A percentile compares a stretch with the other conserved stretches of the same genome.
Conservation (phyloP, 2,113 vertebrate genomes). For the Etheostoma spectabile region DNA sequence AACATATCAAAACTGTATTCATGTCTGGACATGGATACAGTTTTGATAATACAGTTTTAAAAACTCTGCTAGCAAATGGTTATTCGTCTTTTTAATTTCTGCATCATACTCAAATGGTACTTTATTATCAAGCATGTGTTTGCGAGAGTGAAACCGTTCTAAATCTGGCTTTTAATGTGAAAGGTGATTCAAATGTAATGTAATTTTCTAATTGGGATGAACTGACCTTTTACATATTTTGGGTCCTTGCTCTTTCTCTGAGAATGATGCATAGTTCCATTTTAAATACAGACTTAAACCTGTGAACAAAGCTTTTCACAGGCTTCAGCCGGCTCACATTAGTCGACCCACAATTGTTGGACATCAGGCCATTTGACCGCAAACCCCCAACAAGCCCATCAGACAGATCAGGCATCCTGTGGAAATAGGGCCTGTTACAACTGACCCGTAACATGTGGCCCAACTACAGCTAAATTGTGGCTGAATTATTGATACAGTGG, state of each 20-base stretch:
- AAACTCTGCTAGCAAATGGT: no score
- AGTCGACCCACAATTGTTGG: slow-evolving; percentile 25
- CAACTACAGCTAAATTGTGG: slow-evolving; percentile 81
- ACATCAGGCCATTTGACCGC: slow-evolving; percentile 50
- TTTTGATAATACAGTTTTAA: no score
- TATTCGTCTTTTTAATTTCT: no score
- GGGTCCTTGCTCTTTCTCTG: background rate
- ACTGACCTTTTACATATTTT: background rate
- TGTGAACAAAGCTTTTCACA: background rate
- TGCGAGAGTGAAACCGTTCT: no score
- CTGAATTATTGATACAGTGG: slow-evolving; percentile 83
- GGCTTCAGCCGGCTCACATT: slow-evolving; percentile 27
- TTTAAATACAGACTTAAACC: background rate
- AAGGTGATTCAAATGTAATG: background rate
- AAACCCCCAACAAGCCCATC: slow-evolving; percentile 48
- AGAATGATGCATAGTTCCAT: background rate
- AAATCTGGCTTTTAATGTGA: no score
- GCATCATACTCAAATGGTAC: no score
- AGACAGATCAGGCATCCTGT: slow-evolving; percentile 48
- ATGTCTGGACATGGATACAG: no score
- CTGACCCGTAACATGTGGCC: slow-evolving; percentile 80
- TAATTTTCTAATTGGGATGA: background rate
- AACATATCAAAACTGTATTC: background rate
- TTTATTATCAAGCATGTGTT: no score
- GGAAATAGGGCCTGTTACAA: slow-evolving; percentile 58